Evolutionary conservation across 2,113 vertebrate species (phyloP).

Genomic region (Petaurus breviceps): DNA sequence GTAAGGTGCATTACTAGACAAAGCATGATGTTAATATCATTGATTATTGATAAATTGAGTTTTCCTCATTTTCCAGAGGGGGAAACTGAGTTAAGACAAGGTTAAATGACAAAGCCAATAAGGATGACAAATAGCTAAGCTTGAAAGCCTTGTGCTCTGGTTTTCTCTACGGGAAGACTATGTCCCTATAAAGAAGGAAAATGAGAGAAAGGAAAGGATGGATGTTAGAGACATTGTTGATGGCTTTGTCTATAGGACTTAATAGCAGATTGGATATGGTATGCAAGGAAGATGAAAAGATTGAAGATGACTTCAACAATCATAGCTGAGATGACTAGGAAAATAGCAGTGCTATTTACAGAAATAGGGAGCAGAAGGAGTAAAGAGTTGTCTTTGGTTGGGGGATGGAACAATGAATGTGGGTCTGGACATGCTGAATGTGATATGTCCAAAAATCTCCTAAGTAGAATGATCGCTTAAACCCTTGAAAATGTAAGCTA

Average conservation of each 20-base stretch:
- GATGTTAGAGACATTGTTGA: neutral
- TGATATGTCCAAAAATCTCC: neutral
- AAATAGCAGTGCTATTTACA: neutral
- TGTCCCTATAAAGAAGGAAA: neutral
- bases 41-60: conserved; percentile 21
- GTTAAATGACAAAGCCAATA: conserved; percentile 23
- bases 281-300: neutral
- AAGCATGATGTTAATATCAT: neutral
- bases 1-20: neutral
- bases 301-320: neutral
- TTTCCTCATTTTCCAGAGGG: conserved; percentile 49
- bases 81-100: neutral
- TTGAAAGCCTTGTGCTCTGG: conserved; percentile 26
- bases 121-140: neutral
- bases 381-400: neutral
- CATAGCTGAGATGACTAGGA: neutral
- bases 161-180: conserved; percentile 30
- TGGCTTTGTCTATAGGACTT: neutral
- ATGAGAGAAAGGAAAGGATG: neutral
- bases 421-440: neutral
- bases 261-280: neutral
- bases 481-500: neutral
- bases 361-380: neutral
- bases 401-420: neutral
- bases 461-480: neutral